Percentiles rank a stretch among this genome's conserved stretches.
Conservation (phyloP, 2,113 vertebrate genomes). For the Paedocypris sp. region DNA sequence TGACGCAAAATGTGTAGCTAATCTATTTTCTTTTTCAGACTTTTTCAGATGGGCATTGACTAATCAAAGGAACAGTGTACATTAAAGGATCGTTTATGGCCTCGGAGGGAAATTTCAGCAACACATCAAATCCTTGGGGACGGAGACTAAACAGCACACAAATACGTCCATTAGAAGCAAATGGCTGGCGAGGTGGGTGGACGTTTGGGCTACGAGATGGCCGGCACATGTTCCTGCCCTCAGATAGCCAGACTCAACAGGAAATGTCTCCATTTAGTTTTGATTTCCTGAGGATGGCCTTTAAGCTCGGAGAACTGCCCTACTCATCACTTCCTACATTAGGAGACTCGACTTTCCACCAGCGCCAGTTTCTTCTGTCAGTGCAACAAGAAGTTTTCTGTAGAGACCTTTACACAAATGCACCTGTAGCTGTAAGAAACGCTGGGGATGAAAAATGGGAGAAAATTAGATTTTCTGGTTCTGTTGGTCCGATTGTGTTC, state of each 20-base stretch:
- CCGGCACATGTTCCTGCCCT: neutral
- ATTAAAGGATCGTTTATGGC: constrained; percentile 4
- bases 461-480: no score
- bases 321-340: constrained; percentile 9
- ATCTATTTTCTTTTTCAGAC: no score
- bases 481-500: no score
- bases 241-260: neutral
- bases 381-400: neutral
- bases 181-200: neutral
- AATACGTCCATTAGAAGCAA: constrained; percentile 22
- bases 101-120: constrained; percentile 1
- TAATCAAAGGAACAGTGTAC: no score
- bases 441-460: no score
- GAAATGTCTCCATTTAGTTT: constrained; percentile 17
- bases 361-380: neutral
- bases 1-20: no score
- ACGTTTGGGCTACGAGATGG: constrained; percentile 14
- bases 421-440: no score
- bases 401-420: no score
- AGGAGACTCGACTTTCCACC: neutral
- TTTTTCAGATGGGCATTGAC: no score
- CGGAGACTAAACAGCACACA: constrained; percentile 1
- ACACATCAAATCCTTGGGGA: constrained; percentile 12
- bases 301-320: constrained; percentile 11
- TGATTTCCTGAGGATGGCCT: constrained; percentile 8